A percentile compares a stretch with the other conserved stretches of the same genome.
Conservation (phyloP, 2,888 invertebrate species). For the Atrina japonica region DNA sequence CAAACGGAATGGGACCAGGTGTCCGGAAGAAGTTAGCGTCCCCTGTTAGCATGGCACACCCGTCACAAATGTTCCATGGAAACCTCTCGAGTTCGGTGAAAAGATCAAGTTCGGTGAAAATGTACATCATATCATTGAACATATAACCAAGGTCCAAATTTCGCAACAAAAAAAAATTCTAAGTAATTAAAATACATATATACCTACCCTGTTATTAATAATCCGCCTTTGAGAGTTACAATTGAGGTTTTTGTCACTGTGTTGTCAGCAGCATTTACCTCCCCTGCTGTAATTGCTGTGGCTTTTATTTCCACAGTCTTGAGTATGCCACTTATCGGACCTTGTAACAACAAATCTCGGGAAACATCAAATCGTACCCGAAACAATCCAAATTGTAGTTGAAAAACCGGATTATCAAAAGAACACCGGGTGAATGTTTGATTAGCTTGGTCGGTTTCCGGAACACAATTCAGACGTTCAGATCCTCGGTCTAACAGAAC, state of each 20-base stretch:
- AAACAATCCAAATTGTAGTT: conserved; percentile 8
- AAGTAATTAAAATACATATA: neutral
- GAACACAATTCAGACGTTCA: neutral
- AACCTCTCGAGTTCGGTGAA: no score
- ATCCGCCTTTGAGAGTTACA: conserved; percentile 7
- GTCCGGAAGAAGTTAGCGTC: no score
- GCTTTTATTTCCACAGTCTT: neutral
- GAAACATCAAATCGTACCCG: conserved; percentile 27
- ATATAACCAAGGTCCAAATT: no score
- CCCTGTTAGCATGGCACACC: no score
- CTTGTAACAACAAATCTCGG: neutral
- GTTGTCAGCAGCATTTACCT: conserved; percentile 19
- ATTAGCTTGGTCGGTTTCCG: neutral
- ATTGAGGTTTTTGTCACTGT: neutral
- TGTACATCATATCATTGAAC: no score
- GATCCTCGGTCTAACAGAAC: conserved; percentile 8
- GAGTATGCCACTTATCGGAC: neutral
- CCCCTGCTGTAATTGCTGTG: conserved; percentile 6
- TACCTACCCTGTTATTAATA: conserved; percentile 29
- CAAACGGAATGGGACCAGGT: no score
- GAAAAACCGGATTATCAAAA: conserved; percentile 6
- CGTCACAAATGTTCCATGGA: no score
- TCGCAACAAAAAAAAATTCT: neutral
- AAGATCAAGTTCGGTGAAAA: no score
- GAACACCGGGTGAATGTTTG: conserved; percentile 1